phyloP scores from a whole-genome alignment of 2,888 invertebrate genomes.

The Apotomis turbidana region DNA sequence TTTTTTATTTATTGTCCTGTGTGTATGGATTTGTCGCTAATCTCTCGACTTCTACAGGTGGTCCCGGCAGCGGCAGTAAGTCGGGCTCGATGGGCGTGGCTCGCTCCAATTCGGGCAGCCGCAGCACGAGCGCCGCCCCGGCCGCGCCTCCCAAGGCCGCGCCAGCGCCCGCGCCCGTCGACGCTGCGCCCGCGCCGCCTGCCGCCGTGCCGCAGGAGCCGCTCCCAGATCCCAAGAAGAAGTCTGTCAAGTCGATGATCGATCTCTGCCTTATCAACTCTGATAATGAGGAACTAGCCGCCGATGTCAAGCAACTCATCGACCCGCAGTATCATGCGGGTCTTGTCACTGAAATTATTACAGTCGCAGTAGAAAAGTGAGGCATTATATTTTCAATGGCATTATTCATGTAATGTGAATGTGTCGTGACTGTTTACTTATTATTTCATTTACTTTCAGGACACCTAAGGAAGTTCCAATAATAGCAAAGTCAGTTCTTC shows the following conservation, averaged over 20 bases:
- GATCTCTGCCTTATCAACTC: constrained; percentile 64
- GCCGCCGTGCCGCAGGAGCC: constrained; percentile 61
- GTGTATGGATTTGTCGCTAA: too few relatives aligned
- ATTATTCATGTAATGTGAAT: not conserved
- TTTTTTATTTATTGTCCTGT: too few relatives aligned
- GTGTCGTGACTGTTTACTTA: not conserved
- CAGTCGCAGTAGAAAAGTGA: constrained; percentile 72
- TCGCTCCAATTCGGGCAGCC: constrained; percentile 64
- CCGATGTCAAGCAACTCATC: constrained; percentile 64
- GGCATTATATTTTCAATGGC: constrained; percentile 42
- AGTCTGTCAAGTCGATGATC: constrained; percentile 64
- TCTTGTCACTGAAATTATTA: constrained; percentile 68
- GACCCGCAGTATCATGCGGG: constrained; percentile 67
- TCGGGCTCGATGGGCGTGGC: constrained; percentile 66
- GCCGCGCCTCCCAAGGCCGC: constrained; percentile 45
- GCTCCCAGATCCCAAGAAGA: constrained; percentile 63
- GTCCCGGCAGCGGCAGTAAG: constrained; percentile 52
- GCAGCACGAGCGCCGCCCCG: constrained; percentile 56
- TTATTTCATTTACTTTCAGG: constrained; percentile 52
- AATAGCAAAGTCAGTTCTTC: constrained; percentile 72
- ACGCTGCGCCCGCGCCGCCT: constrained; percentile 48
- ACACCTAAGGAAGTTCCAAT: constrained; percentile 65
- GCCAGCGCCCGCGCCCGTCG: constrained; percentile 43
- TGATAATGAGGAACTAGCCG: constrained; percentile 64
- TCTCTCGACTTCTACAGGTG: not conserved